Conservation (phyloP, 1,140 invertebrate genomes). For the Cecropterus lyciades region DNA sequence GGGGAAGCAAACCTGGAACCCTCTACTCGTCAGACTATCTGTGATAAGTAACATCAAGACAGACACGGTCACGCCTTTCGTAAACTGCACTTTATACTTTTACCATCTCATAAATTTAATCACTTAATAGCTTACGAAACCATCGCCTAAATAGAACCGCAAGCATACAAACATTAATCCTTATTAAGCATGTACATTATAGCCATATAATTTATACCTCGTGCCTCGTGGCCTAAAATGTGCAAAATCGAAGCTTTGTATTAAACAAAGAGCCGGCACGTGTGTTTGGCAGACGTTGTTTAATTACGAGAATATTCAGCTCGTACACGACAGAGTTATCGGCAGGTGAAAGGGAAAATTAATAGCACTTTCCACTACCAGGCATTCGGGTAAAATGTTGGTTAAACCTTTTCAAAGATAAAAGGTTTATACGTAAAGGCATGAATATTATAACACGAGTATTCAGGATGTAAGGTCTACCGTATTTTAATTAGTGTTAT, state of each 20-base stretch:
- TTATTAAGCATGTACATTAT: neutral
- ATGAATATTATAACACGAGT: too few relatives aligned
- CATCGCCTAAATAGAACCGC: too few relatives aligned
- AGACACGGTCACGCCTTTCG: too few relatives aligned
- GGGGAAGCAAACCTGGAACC: too few relatives aligned
- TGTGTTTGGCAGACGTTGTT: neutral
- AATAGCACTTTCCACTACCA: neutral
- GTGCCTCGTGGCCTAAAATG: neutral
- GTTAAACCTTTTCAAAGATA: constrained; percentile 3
- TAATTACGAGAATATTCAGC: neutral
- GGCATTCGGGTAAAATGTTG: constrained; percentile 1
- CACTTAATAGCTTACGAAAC: too few relatives aligned
- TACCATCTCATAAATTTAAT: too few relatives aligned
- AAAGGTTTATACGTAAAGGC: neutral
- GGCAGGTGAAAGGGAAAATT: constrained; percentile 4
- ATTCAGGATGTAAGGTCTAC: too few relatives aligned
- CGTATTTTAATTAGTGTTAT: too few relatives aligned
- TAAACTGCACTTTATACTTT: too few relatives aligned
- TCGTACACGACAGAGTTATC: constrained; percentile 2
- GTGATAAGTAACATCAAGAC: too few relatives aligned
- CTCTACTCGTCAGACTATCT: too few relatives aligned
- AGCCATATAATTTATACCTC: neutral
- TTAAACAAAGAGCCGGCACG: neutral
- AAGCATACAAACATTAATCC: too few relatives aligned
- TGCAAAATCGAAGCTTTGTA: neutral